Base-by-base conservation (phyloP, 2,113 vertebrate genomes). In the Noctilio leporinus region DNA sequence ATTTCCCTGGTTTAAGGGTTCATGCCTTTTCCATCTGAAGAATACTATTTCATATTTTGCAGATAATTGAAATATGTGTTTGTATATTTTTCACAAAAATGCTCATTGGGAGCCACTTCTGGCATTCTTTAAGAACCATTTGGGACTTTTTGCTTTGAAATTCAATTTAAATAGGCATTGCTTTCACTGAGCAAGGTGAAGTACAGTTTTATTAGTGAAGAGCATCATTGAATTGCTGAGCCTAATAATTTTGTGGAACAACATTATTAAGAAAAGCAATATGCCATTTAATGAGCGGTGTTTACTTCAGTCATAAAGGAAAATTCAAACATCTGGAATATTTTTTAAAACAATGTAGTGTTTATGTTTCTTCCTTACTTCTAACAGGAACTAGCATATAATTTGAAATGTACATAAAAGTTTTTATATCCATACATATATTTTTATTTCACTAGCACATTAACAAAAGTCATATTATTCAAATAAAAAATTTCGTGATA, bases 361-460 rank as follows among this genome's bases (percentile, higher is more conserved):
- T 85, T 95, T 75, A 75, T 75, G 0, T 92, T 90, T 92, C 78
- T 92, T 65, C 1, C 19, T 85, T 83, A 69, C 78, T 81, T 95
- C 91, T 91, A 70, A 75, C 1, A 95, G 78, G 53, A 95, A 91
- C 86, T 86, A 92, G 33, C 4, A 55, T 86, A 47, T 77, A 67
- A 73, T 84, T 96, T 96, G 22, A 96, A 94, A 80, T 91, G 2
- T 73, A 47, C 91, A 43, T 85, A 8, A 59, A 88, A 57, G 28
- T 35, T 95, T 96, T 86, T 77, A 91, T 19, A 19, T 72, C 81
- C 20, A 86, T 62, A 75, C 17, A 35, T 81, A 40, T 77, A 67
- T 86, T 95, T 96, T 92, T 92, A 96, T 96, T 89, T 96, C 59
- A 90, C 33, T 90, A 90, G 3, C 12, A 95, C 33, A 55, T 88